Evolutionary conservation across 1,140 invertebrate species (phyloP), one percentile per base, ranked within the genome.

Genomic region (Temnothorax curvispinosus): DNA sequence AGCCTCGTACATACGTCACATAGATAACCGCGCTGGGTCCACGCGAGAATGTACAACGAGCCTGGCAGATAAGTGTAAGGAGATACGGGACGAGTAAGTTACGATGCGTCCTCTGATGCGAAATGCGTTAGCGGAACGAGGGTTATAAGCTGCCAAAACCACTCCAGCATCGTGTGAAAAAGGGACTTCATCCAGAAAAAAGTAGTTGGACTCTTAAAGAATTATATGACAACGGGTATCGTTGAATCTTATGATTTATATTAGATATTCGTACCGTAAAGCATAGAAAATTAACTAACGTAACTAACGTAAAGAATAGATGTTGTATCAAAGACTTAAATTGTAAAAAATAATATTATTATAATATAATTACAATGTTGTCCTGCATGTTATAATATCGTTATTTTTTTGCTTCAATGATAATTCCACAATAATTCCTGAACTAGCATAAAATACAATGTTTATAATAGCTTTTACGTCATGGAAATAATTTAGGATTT

Each of bases 31-130:
- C 41, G 72, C 65, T 47, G 80, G 69, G 21, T 62, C 71, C 67
- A 65, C 58, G 89, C 74, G 90, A 85, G 88, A 87, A 87, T 87
- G 85, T 89, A 86, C 88, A 87, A 90, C 90, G 88, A 67, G 65
- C 74, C 54, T 74, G 84, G 75, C 78, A 92, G 91, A 91, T 92
- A 91, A 92, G 89, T 86, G 86, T 81, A 88, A 87, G 82, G 82
- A 91, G 87, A 90, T 91, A 91, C 88, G 76, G 74, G 78, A 81
- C 85, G 44, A 71, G 82, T 92, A 90, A 92, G 87, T 92, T 92
- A 92, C 86, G 90, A 77, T 82, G 85, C 87, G 85, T 88, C 82
- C 80, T 65, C 69, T 71, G 88, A 89, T 89, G 90, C 82, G 88
- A 91, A 87, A 87, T 84, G 85, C 64, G 72, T 71, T 85, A 88